Evolutionary conservation across 2,888 invertebrate species (phyloP).

Genomic region (Gastracanthus pulcherrimus): DNA sequence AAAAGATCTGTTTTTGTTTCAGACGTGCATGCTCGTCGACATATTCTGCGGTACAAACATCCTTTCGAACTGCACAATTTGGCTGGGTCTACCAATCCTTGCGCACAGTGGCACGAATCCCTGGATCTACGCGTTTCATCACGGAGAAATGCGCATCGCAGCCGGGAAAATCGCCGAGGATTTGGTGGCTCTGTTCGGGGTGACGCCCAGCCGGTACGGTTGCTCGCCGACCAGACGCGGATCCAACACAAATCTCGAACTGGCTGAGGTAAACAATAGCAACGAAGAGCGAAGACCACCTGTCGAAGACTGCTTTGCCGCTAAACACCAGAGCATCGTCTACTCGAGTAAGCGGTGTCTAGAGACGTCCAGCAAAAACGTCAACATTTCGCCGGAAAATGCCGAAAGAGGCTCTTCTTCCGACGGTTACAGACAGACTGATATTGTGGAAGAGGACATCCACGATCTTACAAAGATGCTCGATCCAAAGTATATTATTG

Average conservation of each 20-base stretch:
- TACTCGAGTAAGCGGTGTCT: slow-evolving; percentile 66
- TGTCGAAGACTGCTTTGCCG: slow-evolving; percentile 71
- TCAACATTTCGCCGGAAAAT: slow-evolving; percentile 71
- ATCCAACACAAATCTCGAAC: slow-evolving; percentile 71
- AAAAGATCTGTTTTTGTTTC: slow-evolving; percentile 63
- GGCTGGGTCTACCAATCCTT: slow-evolving; percentile 81
- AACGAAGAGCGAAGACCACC: slow-evolving; percentile 67
- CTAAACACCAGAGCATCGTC: slow-evolving; percentile 66
- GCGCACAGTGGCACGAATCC: slow-evolving; percentile 82
- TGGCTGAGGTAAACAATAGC: slow-evolving; percentile 70
- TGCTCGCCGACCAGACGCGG: slow-evolving; percentile 71
- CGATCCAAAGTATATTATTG: slow-evolving; percentile 71
- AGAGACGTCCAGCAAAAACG: slow-evolving; percentile 63
- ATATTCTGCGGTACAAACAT: slow-evolving; percentile 79
- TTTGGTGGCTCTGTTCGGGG: slow-evolving; percentile 76
- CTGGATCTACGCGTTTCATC: slow-evolving; percentile 83
- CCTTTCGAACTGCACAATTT: slow-evolving; percentile 79
- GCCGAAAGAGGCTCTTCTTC: slow-evolving; percentile 62
- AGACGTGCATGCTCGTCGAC: slow-evolving; percentile 80
- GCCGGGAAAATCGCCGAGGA: slow-evolving; percentile 80
- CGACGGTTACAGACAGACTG: slow-evolving; percentile 60
- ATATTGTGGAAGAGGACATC: slow-evolving; percentile 71
- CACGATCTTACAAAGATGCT: slow-evolving; percentile 74
- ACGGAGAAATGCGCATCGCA: slow-evolving; percentile 81
- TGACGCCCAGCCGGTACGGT: slow-evolving; percentile 72